Conservation (phyloP, 2,888 invertebrate species). For the Monochamus alternatus region DNA sequence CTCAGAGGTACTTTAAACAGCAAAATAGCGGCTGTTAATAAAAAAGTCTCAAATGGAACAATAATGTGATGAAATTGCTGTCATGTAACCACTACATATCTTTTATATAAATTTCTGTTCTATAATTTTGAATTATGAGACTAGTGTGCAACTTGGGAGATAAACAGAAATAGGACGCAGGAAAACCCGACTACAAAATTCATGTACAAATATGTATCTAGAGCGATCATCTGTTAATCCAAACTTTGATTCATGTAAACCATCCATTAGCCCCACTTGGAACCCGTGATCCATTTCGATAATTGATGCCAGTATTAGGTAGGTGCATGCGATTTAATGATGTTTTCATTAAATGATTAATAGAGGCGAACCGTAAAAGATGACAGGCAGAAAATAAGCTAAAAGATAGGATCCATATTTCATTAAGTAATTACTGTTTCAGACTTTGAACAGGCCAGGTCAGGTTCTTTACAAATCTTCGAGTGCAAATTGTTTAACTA, state of each 20-base stretch:
- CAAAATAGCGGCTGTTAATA: too few relatives aligned
- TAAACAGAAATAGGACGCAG: too few relatives aligned
- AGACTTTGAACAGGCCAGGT: not conserved
- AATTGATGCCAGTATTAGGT: constrained; percentile 2
- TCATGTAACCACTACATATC: too few relatives aligned
- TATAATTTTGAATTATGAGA: too few relatives aligned
- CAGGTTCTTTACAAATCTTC: constrained; percentile 8
- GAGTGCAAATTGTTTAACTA: not conserved
- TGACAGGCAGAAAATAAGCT: constrained; percentile 12
- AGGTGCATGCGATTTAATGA: constrained; percentile 1
- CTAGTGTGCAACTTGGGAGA: too few relatives aligned
- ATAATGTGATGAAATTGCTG: too few relatives aligned
- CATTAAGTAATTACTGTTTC: constrained; percentile 12
- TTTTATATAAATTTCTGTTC: too few relatives aligned
- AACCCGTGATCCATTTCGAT: not conserved
- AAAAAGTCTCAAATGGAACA: too few relatives aligned
- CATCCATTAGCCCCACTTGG: not conserved
- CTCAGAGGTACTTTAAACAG: too few relatives aligned
- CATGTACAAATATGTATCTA: not conserved
- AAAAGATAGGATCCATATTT: constrained; percentile 10
- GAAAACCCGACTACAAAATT: too few relatives aligned
- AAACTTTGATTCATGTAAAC: not conserved
- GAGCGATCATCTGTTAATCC: not conserved
- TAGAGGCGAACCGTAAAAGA: constrained; percentile 1
- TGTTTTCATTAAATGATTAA: constrained; percentile 13